A percentile compares a stretch with the other conserved stretches of the same genome.
Evolutionary conservation across 2,113 vertebrate species (phyloP).

Genomic region (Callithrix jacchus): DNA sequence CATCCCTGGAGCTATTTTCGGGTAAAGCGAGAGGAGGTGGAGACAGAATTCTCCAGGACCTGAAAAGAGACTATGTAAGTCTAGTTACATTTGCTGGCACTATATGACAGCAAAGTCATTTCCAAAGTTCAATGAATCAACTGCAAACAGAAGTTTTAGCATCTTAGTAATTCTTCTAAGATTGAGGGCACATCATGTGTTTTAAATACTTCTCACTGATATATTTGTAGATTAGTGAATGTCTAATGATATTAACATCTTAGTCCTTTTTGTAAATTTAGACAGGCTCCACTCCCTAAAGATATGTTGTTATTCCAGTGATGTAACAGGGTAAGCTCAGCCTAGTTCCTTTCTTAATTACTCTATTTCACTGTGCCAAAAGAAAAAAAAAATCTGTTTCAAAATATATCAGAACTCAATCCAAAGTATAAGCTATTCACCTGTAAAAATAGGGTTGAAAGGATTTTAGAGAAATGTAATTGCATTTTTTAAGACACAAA

Average conservation of each 20-base stretch:
- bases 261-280: slow-evolving; percentile 47
- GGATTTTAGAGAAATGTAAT: slow-evolving; percentile 69
- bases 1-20: neutral
- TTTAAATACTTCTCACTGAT: neutral
- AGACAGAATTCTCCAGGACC: neutral
- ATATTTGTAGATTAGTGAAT: slow-evolving; percentile 36
- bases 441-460: slow-evolving; percentile 71
- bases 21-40: neutral
- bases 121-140: neutral
- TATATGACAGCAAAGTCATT: neutral
- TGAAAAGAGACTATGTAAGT: neutral
- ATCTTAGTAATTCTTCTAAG: slow-evolving; percentile 35
- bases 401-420: slow-evolving; percentile 71
- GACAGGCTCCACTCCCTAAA: slow-evolving; percentile 60
- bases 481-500: slow-evolving; percentile 47
- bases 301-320: slow-evolving; percentile 71
- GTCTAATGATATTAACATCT: slow-evolving; percentile 42
- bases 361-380: slow-evolving; percentile 60
- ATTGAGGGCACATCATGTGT: neutral
- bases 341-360: slow-evolving; percentile 74
- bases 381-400: slow-evolving; percentile 53
- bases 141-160: slow-evolving; percentile 3
- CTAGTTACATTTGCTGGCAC: neutral
- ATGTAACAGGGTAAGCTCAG: slow-evolving; percentile 63
- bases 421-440: slow-evolving; percentile 66